Evolutionary conservation across 1,140 invertebrate species (phyloP), one percentile per base, ranked within the genome.

Genomic region (Penaeus japonicus): DNA sequence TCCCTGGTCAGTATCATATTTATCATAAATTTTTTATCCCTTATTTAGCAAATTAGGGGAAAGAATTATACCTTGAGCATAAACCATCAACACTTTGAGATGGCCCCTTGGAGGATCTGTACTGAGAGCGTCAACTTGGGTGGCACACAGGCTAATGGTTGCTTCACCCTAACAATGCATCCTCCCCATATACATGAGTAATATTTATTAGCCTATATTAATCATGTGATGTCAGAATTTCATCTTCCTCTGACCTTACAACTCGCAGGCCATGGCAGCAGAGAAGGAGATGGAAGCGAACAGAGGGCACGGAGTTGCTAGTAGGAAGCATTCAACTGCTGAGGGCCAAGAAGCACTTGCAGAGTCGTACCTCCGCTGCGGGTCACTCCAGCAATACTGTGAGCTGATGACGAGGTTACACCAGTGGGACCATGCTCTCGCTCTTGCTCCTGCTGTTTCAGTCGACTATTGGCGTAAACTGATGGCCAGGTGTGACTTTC

Each of bases 361-460:
- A 39, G 90, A 91, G 30, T 90, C 92, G 55, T 91, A 93, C 87
- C 91, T 93, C 7, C 88, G 91, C 53, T 91, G 92, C n/a, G 93
- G 93, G 17, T 92, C 93, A 89, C 83, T 94, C 1, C 92, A 93
- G 87, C 91, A 92, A 77, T 93, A 93, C 91, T 94, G 93, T 92
- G 93, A 94, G 90, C 87, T 93, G 3, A 92, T 93, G 91, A 92
- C 92, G 18, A 91, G 93, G 75, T 86, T 93, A 2, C 93, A 92
- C 57, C 91, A 93, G 92, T 94, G 93, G 93, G 92, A 93, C 80
- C 92, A 92, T 75, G 93, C 93, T 27, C 90, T 94, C 7, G 91
- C 92, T 73, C 90, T 93, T 24, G 93, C 93, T 22, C 93, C 93
- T n/a, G 93, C 92, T 53, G 93, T 94, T 0, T 94, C 93, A 7